These are phyloP conservation scores for Drosophila takahashii DNA, from an alignment of 1,140 invertebrate species.

Conservation along the genomic window DNA sequence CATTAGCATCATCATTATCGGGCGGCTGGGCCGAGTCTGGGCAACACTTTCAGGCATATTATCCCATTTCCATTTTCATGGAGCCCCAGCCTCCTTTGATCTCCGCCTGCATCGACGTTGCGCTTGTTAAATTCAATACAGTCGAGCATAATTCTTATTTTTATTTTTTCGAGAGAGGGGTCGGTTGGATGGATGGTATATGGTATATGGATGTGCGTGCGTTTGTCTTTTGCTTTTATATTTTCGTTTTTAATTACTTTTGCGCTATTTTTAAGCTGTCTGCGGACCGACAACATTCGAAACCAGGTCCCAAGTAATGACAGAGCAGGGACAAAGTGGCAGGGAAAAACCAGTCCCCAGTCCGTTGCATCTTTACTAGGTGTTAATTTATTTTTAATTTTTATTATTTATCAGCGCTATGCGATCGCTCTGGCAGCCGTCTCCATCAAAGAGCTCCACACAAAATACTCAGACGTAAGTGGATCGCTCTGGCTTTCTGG, in stretches of 20 bases:
- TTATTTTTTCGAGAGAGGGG: slow-evolving; percentile 33
- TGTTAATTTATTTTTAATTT: slow-evolving; percentile 84
- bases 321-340: slow-evolving; percentile 30
- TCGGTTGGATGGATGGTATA: background rate
- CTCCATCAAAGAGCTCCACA: slow-evolving; percentile 45
- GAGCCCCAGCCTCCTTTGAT: slow-evolving; percentile 58
- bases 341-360: slow-evolving; percentile 13
- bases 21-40: slow-evolving; percentile 4
- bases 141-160: slow-evolving; percentile 46
- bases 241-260: slow-evolving; percentile 80
- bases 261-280: slow-evolving; percentile 79
- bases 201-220: slow-evolving; percentile 19
- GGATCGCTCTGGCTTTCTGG: slow-evolving; percentile 17
- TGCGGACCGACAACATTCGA: slow-evolving; percentile 42
- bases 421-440: slow-evolving; percentile 57
- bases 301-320: slow-evolving; percentile 40
- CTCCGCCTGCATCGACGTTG: slow-evolving; percentile 49
- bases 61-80: slow-evolving; percentile 4
- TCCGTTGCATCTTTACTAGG: slow-evolving; percentile 71
- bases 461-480: slow-evolving; percentile 20
- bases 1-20: slow-evolving; percentile 76
- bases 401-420: slow-evolving; percentile 77
- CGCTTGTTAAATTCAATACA: slow-evolving; percentile 79
- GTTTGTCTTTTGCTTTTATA: slow-evolving; percentile 62
- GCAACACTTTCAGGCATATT: slow-evolving; percentile 53